Evolutionary conservation across 2,113 vertebrate genomes (phyloP).

Genomic region (Lutjanus erythropterus): DNA sequence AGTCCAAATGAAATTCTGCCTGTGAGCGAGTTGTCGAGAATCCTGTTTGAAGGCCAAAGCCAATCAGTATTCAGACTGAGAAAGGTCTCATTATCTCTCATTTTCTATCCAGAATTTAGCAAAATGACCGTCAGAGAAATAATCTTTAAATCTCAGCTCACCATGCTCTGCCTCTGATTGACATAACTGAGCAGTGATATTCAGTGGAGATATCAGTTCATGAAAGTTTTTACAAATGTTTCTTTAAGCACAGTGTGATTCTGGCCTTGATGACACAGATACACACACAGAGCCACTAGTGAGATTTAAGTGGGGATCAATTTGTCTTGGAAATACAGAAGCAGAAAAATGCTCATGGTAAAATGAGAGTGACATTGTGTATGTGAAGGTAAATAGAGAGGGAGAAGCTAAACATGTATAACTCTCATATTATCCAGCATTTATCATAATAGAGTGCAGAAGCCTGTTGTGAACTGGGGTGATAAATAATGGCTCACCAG

Average conservation of each 20-base stretch:
- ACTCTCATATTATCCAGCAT: slow-evolving; percentile 25
- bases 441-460: slow-evolving; percentile 23
- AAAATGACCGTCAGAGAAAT: slow-evolving; percentile 4
- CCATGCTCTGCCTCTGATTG: background rate
- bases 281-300: background rate
- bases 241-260: background rate
- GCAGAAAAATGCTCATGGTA: background rate
- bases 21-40: background rate
- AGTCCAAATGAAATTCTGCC: background rate
- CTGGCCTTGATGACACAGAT: background rate
- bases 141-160: background rate
- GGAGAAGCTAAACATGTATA: background rate
- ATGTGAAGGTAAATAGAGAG: background rate
- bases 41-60: background rate
- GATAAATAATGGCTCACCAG: slow-evolving; percentile 30
- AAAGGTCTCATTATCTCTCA: slow-evolving; percentile 1
- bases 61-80: background rate
- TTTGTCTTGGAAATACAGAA: slow-evolving; percentile 5
- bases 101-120: background rate
- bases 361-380: background rate
- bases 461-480: slow-evolving; percentile 19
- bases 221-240: background rate
- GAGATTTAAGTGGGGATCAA: background rate
- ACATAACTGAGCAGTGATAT: background rate
- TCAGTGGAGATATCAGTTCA: background rate